Base-by-base conservation (phyloP, 2,888 invertebrate genomes). In the Saturnia pavonia region DNA sequence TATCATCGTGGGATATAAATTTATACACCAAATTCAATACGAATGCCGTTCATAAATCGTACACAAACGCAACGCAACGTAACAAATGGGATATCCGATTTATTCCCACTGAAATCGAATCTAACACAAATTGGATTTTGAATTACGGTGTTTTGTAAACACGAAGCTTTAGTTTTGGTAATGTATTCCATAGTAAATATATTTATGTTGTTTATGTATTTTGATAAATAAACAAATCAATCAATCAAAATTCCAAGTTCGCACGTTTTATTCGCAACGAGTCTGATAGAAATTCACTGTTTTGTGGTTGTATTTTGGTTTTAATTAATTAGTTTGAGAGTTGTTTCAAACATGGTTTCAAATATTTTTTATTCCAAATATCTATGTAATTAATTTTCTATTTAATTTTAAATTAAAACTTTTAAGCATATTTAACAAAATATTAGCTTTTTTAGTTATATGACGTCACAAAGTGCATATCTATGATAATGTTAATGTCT, bases 101-200 rank as follows among this genome's bases (percentile, higher is more conserved):
- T 87, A 88, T 87, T 87, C 81, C 79, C 80, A 84, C 85, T 82
- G 85, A 87, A 91, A 89, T 86, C 84, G 85, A 85, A 87, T 89
- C 86, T 85, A 87, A 85, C 83, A 83, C 85, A 88, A 91, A 92
- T 91, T 91, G 90, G 88, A 89, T 88, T 91, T 90, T 89, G 89
- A 90, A 89, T 89, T 88, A 89, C 85, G 83, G 74, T 78, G 54
- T 71, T 71, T 68, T 48, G 40, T 71, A 71, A 65, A 67, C 25
- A 51, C 66, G 70, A 54, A 66, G 51, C 54, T 51, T 40, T 70
- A 70, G 67, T 69, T 69, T 69, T 65, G 65, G 48, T 22, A 34
- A 65, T 40, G 1, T 60, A 27, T 60, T 3, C 40, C 9, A n/a
- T 40, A 65, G 19, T 40, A 40, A 40, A n/a, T 65, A 40, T 19